Percentiles rank a stretch among this genome's conserved stretches.
phyloP scores from a whole-genome alignment of 2,888 invertebrate genomes.

The Polydrusus cervinus region DNA sequence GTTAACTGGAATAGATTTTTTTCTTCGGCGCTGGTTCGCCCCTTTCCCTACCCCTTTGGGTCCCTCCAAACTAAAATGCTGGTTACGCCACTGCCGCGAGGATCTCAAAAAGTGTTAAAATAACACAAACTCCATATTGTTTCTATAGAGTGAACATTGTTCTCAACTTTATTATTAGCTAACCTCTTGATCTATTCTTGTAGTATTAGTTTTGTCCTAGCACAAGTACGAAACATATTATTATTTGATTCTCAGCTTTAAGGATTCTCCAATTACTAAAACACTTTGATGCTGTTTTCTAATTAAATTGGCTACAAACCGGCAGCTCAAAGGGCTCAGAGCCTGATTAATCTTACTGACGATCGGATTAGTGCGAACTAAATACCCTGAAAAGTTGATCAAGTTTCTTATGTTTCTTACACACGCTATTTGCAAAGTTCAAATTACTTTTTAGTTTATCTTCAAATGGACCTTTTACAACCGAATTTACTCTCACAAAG shows the following conservation, averaged over 20 bases:
- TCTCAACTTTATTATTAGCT: background rate
- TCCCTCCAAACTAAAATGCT: too few species aligned
- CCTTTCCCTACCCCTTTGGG: too few species aligned
- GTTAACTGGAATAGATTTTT: too few species aligned
- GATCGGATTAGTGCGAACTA: slow-evolving; percentile 28
- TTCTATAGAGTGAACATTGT: too few species aligned
- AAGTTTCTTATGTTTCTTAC: slow-evolving; percentile 20
- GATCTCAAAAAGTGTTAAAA: too few species aligned
- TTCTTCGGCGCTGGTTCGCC: too few species aligned
- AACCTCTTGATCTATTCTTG: background rate
- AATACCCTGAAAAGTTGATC: slow-evolving; percentile 29
- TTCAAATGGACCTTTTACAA: slow-evolving; percentile 12
- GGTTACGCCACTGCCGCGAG: too few species aligned
- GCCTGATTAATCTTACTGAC: slow-evolving; percentile 28
- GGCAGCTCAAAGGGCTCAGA: slow-evolving; percentile 16
- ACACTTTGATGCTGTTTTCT: slow-evolving; percentile 31
- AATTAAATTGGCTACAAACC: slow-evolving; percentile 29
- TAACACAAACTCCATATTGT: too few species aligned
- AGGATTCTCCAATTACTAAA: slow-evolving; percentile 16
- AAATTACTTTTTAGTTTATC: slow-evolving; percentile 26
- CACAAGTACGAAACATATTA: background rate
- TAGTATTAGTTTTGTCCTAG: slow-evolving; percentile 4
- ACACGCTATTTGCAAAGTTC: slow-evolving; percentile 33
- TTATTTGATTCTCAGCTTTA: slow-evolving; percentile 14
- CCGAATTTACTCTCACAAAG: background rate